A percentile compares a stretch with the other conserved stretches of the same genome.
phyloP scores from a whole-genome alignment of 1,140 invertebrate genomes.

The Drosophila miranda region DNA sequence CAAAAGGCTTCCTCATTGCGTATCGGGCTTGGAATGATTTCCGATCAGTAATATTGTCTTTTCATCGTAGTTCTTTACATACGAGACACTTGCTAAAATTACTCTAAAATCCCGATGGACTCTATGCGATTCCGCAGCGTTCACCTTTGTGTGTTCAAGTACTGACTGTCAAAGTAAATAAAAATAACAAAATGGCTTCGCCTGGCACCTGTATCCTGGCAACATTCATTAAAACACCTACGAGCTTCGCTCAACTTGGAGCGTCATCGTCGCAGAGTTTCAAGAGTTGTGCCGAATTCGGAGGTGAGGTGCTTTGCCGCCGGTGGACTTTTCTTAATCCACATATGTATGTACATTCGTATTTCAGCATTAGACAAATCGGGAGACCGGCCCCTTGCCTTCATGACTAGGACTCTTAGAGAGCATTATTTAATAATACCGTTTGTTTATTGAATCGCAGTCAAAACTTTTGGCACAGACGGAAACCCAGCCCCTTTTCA shows the following conservation, averaged over 20 bases:
- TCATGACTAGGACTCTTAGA: slow-evolving; percentile 40
- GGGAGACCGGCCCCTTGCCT: slow-evolving; percentile 31
- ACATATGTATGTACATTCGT: slow-evolving; percentile 40
- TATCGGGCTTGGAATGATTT: slow-evolving; percentile 9
- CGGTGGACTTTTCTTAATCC: slow-evolving; percentile 55
- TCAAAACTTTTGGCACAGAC: slow-evolving; percentile 77
- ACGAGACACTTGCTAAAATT: too few species aligned
- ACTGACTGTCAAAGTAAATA: slow-evolving; percentile 80
- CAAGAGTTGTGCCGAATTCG: slow-evolving; percentile 51
- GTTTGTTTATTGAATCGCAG: slow-evolving; percentile 80
- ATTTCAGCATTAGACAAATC: slow-evolving; percentile 49
- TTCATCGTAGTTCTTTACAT: neutral
- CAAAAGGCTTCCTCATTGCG: slow-evolving; percentile 74
- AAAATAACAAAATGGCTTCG: slow-evolving; percentile 81
- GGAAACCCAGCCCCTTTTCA: slow-evolving; percentile 59
- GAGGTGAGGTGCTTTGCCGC: slow-evolving; percentile 22
- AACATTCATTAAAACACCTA: slow-evolving; percentile 82
- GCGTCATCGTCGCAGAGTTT: slow-evolving; percentile 29
- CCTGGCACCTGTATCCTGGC: slow-evolving; percentile 79
- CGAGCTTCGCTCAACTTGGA: slow-evolving; percentile 33
- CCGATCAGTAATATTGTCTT: slow-evolving; percentile 25
- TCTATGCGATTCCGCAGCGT: slow-evolving; percentile 37
- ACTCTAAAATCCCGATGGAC: neutral
- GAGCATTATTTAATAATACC: slow-evolving; percentile 79
- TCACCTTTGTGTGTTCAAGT: slow-evolving; percentile 64